Conservation (phyloP, 2,888 invertebrate species). For the Papilio demoleus region DNA sequence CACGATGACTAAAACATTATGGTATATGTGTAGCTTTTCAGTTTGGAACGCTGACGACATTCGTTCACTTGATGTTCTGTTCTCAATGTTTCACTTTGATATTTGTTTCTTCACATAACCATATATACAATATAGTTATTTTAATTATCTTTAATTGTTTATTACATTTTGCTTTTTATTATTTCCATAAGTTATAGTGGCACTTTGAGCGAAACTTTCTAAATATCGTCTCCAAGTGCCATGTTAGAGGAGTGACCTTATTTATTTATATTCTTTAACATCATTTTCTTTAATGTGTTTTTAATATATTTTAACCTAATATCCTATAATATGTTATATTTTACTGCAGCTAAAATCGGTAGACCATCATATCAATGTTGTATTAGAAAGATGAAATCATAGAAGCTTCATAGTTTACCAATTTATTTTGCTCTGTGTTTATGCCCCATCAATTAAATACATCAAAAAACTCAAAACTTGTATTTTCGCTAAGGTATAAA, state of each 20-base stretch:
- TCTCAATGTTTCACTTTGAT: conserved; percentile 55
- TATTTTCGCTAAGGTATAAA: conserved; percentile 19
- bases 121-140: conserved; percentile 37
- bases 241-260: conserved; percentile 41
- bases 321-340: conserved; percentile 2
- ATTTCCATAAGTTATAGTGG: conserved; percentile 29
- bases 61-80: conserved; percentile 60
- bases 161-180: conserved; percentile 39
- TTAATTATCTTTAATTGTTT: conserved; percentile 31
- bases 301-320: conserved; percentile 35
- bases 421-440: conserved; percentile 16
- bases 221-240: conserved; percentile 17
- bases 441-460: conserved; percentile 26
- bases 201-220: conserved; percentile 12
- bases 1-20: conserved; percentile 40
- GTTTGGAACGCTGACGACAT: conserved; percentile 66
- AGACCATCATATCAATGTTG: conserved; percentile 17
- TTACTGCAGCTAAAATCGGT: conserved; percentile 7
- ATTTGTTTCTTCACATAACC: conserved; percentile 43
- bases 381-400: conserved; percentile 16
- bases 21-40: conserved; percentile 60
- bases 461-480: conserved; percentile 14
- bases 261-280: conserved; percentile 36
- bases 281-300: conserved; percentile 32
- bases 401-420: conserved; percentile 13